Evolutionary conservation across 2,797 vertebrate species (phyloP), one percentile per base, ranked within the genome.

Genomic region (Arnoldichthys spilopterus): DNA sequence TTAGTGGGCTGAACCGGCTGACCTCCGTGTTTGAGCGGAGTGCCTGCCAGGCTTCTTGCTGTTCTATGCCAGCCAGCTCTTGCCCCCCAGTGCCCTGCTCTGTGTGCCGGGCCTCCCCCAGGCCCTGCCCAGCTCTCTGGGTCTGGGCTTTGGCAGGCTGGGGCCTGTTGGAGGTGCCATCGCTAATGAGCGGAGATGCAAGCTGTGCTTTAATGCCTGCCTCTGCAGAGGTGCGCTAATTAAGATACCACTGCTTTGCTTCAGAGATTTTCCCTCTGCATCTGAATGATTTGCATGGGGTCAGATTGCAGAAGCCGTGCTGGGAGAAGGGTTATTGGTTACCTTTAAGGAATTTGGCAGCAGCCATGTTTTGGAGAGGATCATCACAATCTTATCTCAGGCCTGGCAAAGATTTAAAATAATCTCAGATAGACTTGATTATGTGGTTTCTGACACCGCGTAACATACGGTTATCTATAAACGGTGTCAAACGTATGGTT

Each of bases 211-310:
- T 92, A 87, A 87, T 89, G 87, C 84, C 80, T 84, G 88, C 83
- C 74, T 76, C 67, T 68, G 45, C 82, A 80, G 86, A 85, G 88
- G 86, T 91, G 87, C 80, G 79, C 87, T 90, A 91, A 93, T 92
- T 91, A 92, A 91, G 88, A 90, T 83, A 70, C 79, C 82, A 84
- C 77, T 71, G 83, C 88, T 87, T 74, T 61, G 82, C 84, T 63
- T 37, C 61, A 63, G 45, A 91, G 86, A 90, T 90, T 88, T 32
- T 13, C 40, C 88, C 82, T 82, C 81, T 88, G 86, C 90, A 88
- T 91, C 89, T 91, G 86, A 85, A 88, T 91, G 89, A 90, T 92
- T 91, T 92, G 86, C 72, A 76, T 78, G 40, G 63, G 85, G 90
- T 89, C 90, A 90, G 88, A 90, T 89, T 80, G 87, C 85, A 83